Conservation (phyloP, 2,113 vertebrate species). For the Mormyrus iriodes region DNA sequence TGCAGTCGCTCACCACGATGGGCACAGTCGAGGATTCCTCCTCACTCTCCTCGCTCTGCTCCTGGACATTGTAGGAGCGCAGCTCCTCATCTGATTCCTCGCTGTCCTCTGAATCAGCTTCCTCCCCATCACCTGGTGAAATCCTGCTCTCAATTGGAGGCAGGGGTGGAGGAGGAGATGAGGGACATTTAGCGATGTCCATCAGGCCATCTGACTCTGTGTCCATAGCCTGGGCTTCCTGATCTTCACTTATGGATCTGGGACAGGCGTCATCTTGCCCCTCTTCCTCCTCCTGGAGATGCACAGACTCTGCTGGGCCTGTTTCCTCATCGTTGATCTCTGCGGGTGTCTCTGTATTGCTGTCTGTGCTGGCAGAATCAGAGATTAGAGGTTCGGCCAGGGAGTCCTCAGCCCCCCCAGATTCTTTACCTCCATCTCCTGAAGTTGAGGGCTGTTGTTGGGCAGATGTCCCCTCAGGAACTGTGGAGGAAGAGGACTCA, state of each 20-base stretch:
- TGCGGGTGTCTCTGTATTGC: neutral
- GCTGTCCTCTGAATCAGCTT: constrained; percentile 78
- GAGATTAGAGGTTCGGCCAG: neutral
- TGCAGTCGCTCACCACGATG: constrained; percentile 82
- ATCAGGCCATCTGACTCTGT: neutral
- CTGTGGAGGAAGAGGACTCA: constrained; percentile 16
- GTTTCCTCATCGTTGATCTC: neutral
- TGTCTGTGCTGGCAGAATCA: neutral
- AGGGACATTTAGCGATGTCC: constrained; percentile 10
- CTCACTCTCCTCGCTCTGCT: constrained; percentile 85
- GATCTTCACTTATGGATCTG: constrained; percentile 12
- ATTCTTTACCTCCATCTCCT: neutral
- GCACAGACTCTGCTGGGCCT: neutral
- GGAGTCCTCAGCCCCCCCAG: neutral
- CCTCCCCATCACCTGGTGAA: constrained; percentile 47
- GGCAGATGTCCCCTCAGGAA: neutral
- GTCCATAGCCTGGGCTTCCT: neutral
- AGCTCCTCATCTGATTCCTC: constrained; percentile 88
- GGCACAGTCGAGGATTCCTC: constrained; percentile 74
- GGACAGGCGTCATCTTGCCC: constrained; percentile 12
- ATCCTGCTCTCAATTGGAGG: constrained; percentile 30
- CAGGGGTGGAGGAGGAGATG: constrained; percentile 36
- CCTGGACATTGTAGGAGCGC: constrained; percentile 74
- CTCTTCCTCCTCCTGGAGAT: constrained; percentile 4
- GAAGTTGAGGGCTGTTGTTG: neutral